phyloP scores from a whole-genome alignment of 2,888 invertebrate genomes.

The Tupiocoris notatus region DNA sequence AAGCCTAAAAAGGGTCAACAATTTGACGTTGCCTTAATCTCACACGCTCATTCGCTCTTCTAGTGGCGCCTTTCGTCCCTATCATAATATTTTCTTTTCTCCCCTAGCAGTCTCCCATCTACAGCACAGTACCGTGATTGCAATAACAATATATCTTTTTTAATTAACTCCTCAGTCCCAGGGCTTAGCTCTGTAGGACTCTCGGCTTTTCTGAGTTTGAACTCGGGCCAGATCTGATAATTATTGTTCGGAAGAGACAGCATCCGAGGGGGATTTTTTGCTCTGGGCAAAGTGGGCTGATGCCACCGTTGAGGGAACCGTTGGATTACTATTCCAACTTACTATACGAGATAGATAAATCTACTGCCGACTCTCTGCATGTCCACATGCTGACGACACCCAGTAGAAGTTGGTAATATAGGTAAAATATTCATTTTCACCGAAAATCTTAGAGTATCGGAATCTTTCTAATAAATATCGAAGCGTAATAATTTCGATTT shows the following conservation, averaged over 20 bases:
- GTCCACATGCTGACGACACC: too few species aligned
- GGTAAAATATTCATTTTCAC: too few species aligned
- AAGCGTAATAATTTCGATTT: too few species aligned
- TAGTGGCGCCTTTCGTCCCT: neutral
- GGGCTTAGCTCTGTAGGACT: neutral
- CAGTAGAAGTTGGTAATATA: too few species aligned
- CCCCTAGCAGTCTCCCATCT: neutral
- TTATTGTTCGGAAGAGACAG: neutral
- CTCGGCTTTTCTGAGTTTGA: constrained; percentile 21
- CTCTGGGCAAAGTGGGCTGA: neutral
- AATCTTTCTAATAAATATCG: too few species aligned
- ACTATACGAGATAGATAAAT: too few species aligned
- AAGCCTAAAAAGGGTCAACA: neutral
- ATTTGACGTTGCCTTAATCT: neutral
- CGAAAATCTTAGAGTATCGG: too few species aligned
- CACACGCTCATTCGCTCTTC: too few species aligned
- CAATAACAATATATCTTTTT: constrained; percentile 39
- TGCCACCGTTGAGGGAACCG: neutral
- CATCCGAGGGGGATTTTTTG: constrained; percentile 4
- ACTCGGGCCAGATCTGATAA: constrained; percentile 35
- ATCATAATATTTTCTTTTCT: neutral
- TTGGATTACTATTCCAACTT: neutral
- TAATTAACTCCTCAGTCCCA: constrained; percentile 34
- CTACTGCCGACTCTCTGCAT: too few species aligned
- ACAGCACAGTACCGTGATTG: constrained; percentile 22